These are phyloP conservation scores for Vollenhovia emeryi DNA, from an alignment of 1,140 invertebrate genomes.

Conservation along the genomic window DNA sequence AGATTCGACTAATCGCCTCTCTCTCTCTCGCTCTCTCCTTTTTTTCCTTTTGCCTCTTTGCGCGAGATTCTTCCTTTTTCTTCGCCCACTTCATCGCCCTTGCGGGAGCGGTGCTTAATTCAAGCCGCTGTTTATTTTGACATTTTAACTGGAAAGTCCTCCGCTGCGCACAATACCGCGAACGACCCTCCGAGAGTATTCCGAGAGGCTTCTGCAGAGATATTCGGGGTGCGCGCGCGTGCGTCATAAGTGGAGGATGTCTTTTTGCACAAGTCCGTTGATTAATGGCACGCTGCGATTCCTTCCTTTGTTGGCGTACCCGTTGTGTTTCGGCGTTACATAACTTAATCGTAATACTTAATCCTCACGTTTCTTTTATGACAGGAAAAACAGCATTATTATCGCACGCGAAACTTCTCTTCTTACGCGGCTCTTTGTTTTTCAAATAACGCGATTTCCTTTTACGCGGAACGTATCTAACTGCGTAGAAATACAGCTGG, in stretches of 20 bases:
- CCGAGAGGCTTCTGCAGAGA: conserved; percentile 34
- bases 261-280: not conserved
- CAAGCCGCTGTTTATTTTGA: conserved; percentile 70
- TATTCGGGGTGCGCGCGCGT: conserved; percentile 9
- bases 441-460: too few relatives aligned
- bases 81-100: conserved; percentile 31
- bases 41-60: not conserved
- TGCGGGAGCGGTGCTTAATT: conserved; percentile 68
- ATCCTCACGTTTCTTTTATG: not conserved
- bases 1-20: not conserved
- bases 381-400: not conserved
- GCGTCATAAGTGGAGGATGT: not conserved
- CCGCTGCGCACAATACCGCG: conserved; percentile 62
- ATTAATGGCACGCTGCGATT: not conserved
- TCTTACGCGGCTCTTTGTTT: too few relatives aligned
- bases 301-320: not conserved
- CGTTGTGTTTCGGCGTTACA: not conserved
- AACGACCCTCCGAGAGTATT: conserved; percentile 62
- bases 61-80: conserved; percentile 36
- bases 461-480: too few relatives aligned
- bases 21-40: conserved; percentile 7
- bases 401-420: too few relatives aligned
- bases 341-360: not conserved
- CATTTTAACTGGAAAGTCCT: conserved; percentile 71
- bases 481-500: too few relatives aligned